Percentiles rank a stretch among this genome's conserved stretches.
Conservation (phyloP, 1,140 invertebrate species). For the Arctopsyche grandis region DNA sequence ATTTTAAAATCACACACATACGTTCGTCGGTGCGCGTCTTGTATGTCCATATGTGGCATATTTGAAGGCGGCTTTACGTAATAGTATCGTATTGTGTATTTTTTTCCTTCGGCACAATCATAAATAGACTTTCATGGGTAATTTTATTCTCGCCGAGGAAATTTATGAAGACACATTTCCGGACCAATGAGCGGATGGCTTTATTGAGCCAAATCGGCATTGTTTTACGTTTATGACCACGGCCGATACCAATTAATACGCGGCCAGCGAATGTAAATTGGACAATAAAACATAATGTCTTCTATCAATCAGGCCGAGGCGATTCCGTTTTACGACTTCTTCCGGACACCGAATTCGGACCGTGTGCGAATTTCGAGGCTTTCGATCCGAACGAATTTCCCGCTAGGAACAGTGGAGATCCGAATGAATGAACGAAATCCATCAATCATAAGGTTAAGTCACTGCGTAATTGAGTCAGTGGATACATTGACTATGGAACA, state of each 20-base stretch:
- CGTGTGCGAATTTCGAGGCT: neutral
- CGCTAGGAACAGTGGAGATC: no score
- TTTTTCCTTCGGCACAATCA: neutral
- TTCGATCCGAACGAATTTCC: no score
- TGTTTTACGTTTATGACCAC: slow-evolving; percentile 14
- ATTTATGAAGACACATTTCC: slow-evolving; percentile 30
- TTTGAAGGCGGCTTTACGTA: no score
- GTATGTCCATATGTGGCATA: no score
- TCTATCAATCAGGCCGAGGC: slow-evolving; percentile 13
- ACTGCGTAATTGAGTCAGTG: no score
- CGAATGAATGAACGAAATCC: no score
- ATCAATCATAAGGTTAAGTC: no score
- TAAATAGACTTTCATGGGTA: slow-evolving; percentile 21
- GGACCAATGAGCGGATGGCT: slow-evolving; percentile 23
- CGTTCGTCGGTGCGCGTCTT: no score
- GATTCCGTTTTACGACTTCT: slow-evolving; percentile 24
- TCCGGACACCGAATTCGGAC: neutral
- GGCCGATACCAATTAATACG: slow-evolving; percentile 1
- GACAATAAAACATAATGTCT: slow-evolving; percentile 13
- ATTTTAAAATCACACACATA: no score
- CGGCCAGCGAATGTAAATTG: slow-evolving; percentile 21
- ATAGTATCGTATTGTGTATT: no score
- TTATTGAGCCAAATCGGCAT: slow-evolving; percentile 30
- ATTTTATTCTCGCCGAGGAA: slow-evolving; percentile 7
- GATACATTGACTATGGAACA: no score